Evolutionary conservation across 2,113 vertebrate species (phyloP).

Genomic region (Hemibates koningsi): DNA sequence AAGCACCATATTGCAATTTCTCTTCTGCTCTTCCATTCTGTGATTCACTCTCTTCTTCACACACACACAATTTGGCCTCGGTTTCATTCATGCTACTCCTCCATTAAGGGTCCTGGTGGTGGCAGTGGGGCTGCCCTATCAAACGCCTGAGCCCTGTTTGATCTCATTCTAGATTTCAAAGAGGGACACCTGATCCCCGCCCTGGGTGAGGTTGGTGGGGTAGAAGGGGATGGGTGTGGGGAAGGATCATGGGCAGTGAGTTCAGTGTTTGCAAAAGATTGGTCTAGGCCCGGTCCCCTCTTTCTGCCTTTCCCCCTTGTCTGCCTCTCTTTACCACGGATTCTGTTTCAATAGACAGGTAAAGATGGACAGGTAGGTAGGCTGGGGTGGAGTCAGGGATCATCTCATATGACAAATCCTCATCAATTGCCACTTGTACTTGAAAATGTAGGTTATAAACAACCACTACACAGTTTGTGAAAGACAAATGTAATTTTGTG

Average conservation of each 20-base stretch:
- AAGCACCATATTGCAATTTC: not conserved
- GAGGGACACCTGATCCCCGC: conserved; percentile 53
- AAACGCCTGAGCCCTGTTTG: conserved; percentile 58
- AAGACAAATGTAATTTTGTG: not conserved
- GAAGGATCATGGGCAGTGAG: conserved; percentile 17
- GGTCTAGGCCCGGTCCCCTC: not conserved
- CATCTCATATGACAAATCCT: conserved; percentile 5
- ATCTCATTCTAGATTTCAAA: conserved; percentile 70
- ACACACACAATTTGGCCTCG: conserved; percentile 8
- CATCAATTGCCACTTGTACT: not conserved
- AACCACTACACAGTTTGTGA: not conserved
- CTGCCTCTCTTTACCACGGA: not conserved
- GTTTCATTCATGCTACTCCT: conserved; percentile 14
- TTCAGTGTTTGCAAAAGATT: conserved; percentile 31
- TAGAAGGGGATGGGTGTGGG: not conserved
- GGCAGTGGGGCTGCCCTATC: conserved; percentile 37
- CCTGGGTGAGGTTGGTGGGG: conserved; percentile 29
- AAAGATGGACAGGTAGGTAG: conserved; percentile 29
- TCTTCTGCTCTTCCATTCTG: not conserved
- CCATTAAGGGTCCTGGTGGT: conserved; percentile 46
- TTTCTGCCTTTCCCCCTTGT: not conserved
- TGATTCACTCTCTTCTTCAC: not conserved
- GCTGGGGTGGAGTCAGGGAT: not conserved
- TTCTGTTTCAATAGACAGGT: conserved; percentile 36
- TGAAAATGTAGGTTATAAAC: not conserved